Evolutionary conservation across 2,797 vertebrate genomes (phyloP).

Genomic region (Tokudaia tokunoshimensis): DNA sequence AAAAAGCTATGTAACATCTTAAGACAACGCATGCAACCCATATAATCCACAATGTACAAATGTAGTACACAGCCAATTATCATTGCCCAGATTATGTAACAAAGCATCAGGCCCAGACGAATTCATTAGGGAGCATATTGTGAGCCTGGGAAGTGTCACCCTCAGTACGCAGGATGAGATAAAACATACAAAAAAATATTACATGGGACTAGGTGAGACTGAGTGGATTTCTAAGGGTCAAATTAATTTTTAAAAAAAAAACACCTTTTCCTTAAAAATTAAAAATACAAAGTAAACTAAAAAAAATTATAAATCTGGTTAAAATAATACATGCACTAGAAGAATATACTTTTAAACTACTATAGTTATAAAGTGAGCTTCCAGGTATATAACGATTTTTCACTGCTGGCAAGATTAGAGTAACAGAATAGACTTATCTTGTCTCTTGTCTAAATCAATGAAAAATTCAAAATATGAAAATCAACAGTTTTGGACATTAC

Average conservation of each 20-base stretch:
- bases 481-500: slow-evolving; percentile 2
- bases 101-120: neutral
- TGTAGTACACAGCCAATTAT: neutral
- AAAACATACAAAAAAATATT: neutral
- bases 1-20: slow-evolving; percentile 1
- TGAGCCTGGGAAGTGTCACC: neutral
- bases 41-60: neutral
- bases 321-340: neutral
- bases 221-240: neutral
- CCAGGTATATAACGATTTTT: neutral
- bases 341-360: slow-evolving; percentile 11
- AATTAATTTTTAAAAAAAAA: neutral
- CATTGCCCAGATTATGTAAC: slow-evolving; percentile 1
- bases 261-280: neutral
- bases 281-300: slow-evolving; percentile 3
- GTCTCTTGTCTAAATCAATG: neutral
- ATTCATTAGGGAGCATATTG: neutral
- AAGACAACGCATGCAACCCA: neutral
- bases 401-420: neutral
- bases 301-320: neutral
- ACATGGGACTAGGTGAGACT: neutral
- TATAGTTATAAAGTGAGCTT: neutral
- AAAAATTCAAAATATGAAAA: neutral
- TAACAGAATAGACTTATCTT: slow-evolving; percentile 36
- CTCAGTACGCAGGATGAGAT: neutral